A percentile compares a stretch with the other conserved stretches of the same genome.
Conservation (phyloP, 2,888 invertebrate species). For the Blomia tropicalis region DNA sequence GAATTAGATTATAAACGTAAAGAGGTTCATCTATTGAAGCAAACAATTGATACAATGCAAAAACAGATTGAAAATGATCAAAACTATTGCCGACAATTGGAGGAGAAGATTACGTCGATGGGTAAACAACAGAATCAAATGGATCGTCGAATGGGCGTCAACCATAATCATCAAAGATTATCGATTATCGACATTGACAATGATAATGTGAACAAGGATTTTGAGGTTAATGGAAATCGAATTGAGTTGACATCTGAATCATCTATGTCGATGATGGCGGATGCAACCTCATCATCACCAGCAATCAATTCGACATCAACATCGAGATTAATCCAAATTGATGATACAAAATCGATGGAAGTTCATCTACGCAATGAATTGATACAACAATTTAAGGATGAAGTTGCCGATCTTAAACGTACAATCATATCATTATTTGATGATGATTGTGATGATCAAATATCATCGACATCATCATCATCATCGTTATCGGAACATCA, state of each 20-base stretch:
- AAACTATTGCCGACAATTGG: not conserved
- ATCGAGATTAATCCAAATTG: too few relatives aligned
- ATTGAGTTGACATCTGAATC: too few relatives aligned
- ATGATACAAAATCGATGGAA: not conserved
- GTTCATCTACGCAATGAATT: not conserved
- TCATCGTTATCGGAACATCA: not conserved
- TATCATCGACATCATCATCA: not conserved
- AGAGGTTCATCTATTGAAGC: not conserved
- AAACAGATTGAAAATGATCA: not conserved
- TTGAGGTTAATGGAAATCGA: too few relatives aligned
- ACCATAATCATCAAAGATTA: too few relatives aligned
- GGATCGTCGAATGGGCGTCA: too few relatives aligned
- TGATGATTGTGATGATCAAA: not conserved
- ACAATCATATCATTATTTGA: not conserved
- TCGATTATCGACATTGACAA: too few relatives aligned
- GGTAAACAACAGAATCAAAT: too few relatives aligned
- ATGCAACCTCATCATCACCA: too few relatives aligned
- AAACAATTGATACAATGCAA: not conserved
- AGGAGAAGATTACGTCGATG: not conserved
- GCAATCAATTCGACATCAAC: not conserved
- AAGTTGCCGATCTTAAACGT: not conserved
- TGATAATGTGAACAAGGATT: not conserved
- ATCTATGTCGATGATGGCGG: too few relatives aligned
- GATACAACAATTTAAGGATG: not conserved
- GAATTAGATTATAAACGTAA: conserved; percentile 1